A percentile compares a stretch with the other conserved stretches of the same genome.
These are phyloP conservation scores for Amazonetta brasiliensis DNA, from an alignment of 2,797 vertebrate species.

Conservation along the genomic window DNA sequence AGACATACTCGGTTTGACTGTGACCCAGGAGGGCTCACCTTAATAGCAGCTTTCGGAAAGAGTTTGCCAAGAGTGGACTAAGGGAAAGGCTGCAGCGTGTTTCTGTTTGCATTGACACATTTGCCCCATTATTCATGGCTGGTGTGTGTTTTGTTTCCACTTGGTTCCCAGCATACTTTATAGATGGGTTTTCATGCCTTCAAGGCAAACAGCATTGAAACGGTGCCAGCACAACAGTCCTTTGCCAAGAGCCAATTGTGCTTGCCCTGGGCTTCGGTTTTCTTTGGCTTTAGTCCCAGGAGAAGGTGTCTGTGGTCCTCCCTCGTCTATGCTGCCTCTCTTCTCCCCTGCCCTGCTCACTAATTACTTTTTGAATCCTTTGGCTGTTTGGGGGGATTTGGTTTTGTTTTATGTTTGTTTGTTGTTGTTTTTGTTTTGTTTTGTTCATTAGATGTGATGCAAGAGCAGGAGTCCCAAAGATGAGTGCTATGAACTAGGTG, in stretches of 20 bases:
- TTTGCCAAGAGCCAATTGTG: constrained; percentile 53
- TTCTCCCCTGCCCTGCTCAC: background rate
- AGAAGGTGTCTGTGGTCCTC: constrained; percentile 7
- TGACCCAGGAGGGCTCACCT: background rate
- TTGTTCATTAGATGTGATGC: background rate
- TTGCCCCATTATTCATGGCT: constrained; percentile 42
- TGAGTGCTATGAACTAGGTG: background rate
- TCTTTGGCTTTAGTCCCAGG: background rate
- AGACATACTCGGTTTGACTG: background rate
- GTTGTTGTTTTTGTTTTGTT: background rate
- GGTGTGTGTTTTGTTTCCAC: constrained; percentile 43
- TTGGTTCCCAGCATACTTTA: constrained; percentile 43
- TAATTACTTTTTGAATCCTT: background rate
- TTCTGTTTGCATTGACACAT: constrained; percentile 14
- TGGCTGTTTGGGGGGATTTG: background rate
- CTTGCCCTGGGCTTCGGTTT: constrained; percentile 9
- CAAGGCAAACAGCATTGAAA: constrained; percentile 38
- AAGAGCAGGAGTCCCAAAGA: background rate
- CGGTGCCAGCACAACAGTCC: background rate
- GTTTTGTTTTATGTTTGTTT: background rate
- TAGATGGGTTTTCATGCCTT: constrained; percentile 30
- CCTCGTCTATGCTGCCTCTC: background rate
- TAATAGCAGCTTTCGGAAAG: background rate
- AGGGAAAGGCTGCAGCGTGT: background rate
- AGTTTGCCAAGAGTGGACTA: background rate